Conservation (phyloP, 2,888 invertebrate genomes). For the Melinaea menophilus region DNA sequence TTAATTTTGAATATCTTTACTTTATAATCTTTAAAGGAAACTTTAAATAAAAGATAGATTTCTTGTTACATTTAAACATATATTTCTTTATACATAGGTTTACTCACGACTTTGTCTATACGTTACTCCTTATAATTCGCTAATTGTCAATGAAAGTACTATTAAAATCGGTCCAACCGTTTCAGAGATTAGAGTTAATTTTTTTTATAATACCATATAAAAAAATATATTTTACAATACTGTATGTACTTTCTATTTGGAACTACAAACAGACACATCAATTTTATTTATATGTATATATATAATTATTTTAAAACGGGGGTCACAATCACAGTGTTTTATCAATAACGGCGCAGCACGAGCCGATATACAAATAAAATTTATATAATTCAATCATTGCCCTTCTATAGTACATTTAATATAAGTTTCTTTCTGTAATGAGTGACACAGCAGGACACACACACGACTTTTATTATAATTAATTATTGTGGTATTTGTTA, state of each 20-base stretch:
- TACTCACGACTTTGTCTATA: no score
- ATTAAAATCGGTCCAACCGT: no score
- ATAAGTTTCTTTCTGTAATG: background rate
- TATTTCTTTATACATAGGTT: no score
- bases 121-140: no score
- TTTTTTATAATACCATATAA: no score
- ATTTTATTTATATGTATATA: background rate
- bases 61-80: no score
- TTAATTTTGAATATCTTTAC: constrained; percentile 3
- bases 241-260: no score
- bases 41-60: no score
- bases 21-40: background rate
- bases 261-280: no score
- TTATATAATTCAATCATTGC: background rate
- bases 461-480: background rate
- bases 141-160: no score
- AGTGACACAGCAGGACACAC: constrained; percentile 4
- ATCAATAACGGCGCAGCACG: constrained; percentile 16
- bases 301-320: background rate
- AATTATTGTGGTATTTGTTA: constrained; percentile 3
- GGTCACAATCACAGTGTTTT: constrained; percentile 9
- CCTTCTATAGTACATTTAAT: background rate
- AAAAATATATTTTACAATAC: no score
- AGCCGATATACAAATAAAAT: background rate
- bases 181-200: no score